These are phyloP conservation scores for Palythoa caribaeorum DNA, from an alignment of 92 coral and sea anemone genomes.

Conservation along the genomic window DNA sequence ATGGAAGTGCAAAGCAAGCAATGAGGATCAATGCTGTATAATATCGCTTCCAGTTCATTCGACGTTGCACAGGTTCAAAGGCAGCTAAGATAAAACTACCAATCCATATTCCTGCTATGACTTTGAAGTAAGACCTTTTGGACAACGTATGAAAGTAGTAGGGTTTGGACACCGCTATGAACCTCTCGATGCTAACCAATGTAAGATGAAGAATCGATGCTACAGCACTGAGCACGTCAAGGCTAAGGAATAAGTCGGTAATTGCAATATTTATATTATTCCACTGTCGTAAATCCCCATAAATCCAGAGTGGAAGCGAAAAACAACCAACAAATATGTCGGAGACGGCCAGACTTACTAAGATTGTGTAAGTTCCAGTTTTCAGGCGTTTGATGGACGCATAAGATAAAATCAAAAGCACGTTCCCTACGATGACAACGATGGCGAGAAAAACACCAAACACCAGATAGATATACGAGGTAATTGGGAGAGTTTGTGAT, in stretches of 20 bases:
- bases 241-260: slow-evolving; percentile 63
- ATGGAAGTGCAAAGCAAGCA: slow-evolving; percentile 57
- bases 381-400: slow-evolving; percentile 68
- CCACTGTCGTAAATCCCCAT: slow-evolving; percentile 66
- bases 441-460: slow-evolving; percentile 63
- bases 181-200: slow-evolving; percentile 88
- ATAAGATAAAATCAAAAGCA: slow-evolving; percentile 74
- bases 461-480: slow-evolving; percentile 51
- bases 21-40: slow-evolving; percentile 55
- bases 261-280: slow-evolving; percentile 7
- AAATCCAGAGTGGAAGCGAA: slow-evolving; percentile 78
- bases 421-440: slow-evolving; percentile 63
- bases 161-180: slow-evolving; percentile 87
- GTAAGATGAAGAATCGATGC: slow-evolving; percentile 95
- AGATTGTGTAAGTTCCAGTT: slow-evolving; percentile 67
- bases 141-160: slow-evolving; percentile 84
- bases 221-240: slow-evolving; percentile 90
- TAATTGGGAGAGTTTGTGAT: background rate
- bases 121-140: slow-evolving; percentile 63
- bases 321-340: slow-evolving; percentile 78
- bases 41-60: slow-evolving; percentile 25
- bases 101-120: slow-evolving; percentile 72
- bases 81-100: slow-evolving; percentile 70
- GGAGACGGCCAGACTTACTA: slow-evolving; percentile 80
- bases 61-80: slow-evolving; percentile 63